Base-by-base conservation (phyloP, 2,797 vertebrate genomes). In the Hafferia zeledoni region DNA sequence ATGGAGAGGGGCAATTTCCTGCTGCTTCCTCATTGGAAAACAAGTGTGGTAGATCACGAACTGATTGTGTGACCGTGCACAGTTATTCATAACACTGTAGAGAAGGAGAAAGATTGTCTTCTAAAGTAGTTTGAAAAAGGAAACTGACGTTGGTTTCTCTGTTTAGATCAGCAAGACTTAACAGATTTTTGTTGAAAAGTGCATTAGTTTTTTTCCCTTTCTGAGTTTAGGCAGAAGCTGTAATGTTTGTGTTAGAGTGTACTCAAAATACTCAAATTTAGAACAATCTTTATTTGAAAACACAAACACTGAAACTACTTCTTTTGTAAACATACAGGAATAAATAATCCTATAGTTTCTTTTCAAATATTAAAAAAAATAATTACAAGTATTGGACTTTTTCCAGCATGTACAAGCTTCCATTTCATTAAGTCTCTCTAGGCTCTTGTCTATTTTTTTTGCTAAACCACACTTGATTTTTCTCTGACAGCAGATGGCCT, bases 391-490 rank as follows among this genome's bases (percentile, higher is more conserved):
- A 7, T n/a, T 95, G 93, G 85, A 83, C 30, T 56, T 69, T 46
- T 70, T 17, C 60, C 53, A 64, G 83, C 50, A 4, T 49, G 33
- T 81, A 90, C 70, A 72, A 50, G 78, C 92, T 96, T 97, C 93
- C 92, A 92, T 97, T 96, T 97, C 90, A 94, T 95, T 96, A 95
- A 90, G 56, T 94, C 52, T 96, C 87, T 95, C 77, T 82, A 94
- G 95, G 89, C 87, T 91, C 76, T 28, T 87, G 90, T 90, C 90
- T 84, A 67, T 96, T 91, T 96, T 93, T 95, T 86, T 10, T 50
- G 60, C 67, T 93, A 94, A 94, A 79, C 56, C 70, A 82, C 52
- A 46, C 79, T 95, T 87, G 89, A 72, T 95, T 90, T 86, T 93
- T 80, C 67, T 94, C 76, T 97, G 85, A 81, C 87, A 96, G 89